Base-by-base conservation (phyloP, 2,113 vertebrate genomes). In the Tupaia chinensis region DNA sequence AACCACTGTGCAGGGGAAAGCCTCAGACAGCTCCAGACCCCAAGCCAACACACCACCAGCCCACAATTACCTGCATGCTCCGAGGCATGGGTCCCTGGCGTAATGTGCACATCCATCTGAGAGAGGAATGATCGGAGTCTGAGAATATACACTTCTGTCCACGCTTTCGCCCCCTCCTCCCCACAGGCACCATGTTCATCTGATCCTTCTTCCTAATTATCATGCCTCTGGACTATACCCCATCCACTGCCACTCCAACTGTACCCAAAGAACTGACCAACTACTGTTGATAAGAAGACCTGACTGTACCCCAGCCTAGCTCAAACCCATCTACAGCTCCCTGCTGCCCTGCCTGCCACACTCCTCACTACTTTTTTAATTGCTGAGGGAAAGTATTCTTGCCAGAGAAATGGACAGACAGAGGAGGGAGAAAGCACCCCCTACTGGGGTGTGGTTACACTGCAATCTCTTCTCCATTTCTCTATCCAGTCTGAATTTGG, bases 51-150 rank as follows among this genome's bases (percentile, higher is more conserved):
- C 15, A 5, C 82, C 58, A 60, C 22, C 34, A 77, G 89, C 25
- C 53, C 95, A 94, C 23, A 23, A 94, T 98, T 97, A 99, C 99
- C 99, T 98, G 99, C 99, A 5, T 99, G 99, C 97, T 99, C 99
- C 23, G 99, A 99, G 70, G 98, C 99, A 9, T 99, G 99, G 65
- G 99, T 99, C 74, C 99, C 99, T 1, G 99, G 99, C 0, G 99
- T 99, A 92, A 99, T 99, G 73, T 99, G 99, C 87, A 99, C 99
- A 65, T 99, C 99, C 98, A 99, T 99, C 99, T 99, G 98, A 56
- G 90, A 93, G 8, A 58, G n/a, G 96, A 22, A 96, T 0, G 85
- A 65, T 10, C 27, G 6, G 58, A 61, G 88, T 23, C 83, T 96
- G 86, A 96, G 76, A 70, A 84, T 13, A 53, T 19, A 82, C 7